These are phyloP conservation scores for Diarsia dahlii DNA, from an alignment of 2,888 invertebrate genomes.

Conservation along the genomic window DNA sequence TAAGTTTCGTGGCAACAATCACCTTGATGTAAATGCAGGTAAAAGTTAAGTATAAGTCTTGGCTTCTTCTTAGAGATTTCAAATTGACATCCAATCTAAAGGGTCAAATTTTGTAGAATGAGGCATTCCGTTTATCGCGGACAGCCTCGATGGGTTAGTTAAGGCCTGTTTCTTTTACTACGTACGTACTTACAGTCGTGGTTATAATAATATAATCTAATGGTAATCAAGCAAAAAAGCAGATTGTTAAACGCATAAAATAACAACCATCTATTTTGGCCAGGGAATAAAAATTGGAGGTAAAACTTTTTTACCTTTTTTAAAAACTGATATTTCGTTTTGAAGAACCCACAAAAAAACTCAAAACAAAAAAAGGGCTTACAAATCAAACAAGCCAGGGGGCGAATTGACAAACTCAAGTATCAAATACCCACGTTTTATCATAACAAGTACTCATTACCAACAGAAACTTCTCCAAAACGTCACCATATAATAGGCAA, in stretches of 20 bases:
- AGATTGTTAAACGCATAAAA: no score
- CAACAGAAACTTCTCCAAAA: constrained; percentile 46
- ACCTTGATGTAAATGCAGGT: constrained; percentile 41
- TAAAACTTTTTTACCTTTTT: no score
- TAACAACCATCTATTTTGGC: no score
- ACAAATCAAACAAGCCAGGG: background rate
- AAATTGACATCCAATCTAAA: background rate
- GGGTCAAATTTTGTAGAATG: background rate
- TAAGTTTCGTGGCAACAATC: constrained; percentile 56
- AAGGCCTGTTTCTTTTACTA: no score
- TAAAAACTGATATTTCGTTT: no score
- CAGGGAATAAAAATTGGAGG: no score
- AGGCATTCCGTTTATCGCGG: background rate
- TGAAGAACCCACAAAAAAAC: no score
- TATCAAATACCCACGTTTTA: constrained; percentile 30
- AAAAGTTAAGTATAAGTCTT: background rate
- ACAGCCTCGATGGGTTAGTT: background rate
- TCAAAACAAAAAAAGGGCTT: background rate
- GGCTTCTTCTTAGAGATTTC: background rate
- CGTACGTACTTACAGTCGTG: no score
- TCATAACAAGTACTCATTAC: constrained; percentile 56
- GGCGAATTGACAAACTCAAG: constrained; percentile 3
- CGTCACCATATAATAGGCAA: constrained; percentile 55
- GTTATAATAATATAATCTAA: no score
- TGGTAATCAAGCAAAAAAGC: no score